A percentile compares a stretch with the other conserved stretches of the same genome.
Evolutionary conservation across 2,797 vertebrate species (phyloP).

Genomic region (Eulemur rubriventer): DNA sequence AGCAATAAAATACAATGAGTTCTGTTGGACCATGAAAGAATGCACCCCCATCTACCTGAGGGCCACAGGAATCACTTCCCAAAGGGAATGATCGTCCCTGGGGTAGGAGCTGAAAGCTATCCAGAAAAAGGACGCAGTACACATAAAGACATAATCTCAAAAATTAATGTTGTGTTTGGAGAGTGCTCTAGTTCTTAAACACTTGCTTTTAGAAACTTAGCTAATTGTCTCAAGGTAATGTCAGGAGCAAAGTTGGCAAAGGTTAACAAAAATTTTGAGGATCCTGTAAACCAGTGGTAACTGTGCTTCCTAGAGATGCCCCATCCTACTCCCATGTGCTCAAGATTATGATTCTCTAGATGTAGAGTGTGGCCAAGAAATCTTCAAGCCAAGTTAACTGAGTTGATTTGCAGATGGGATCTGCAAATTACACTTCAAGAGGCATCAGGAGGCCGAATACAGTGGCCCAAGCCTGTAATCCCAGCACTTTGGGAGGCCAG

Average conservation of each 20-base stretch:
- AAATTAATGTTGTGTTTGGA: not conserved
- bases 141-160: not conserved
- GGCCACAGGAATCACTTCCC: not conserved
- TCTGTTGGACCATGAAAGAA: not conserved
- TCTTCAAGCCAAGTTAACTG: not conserved
- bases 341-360: not conserved
- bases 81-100: not conserved
- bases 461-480: too few relatives aligned
- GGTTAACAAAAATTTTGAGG: not conserved
- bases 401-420: not conserved
- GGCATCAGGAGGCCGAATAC: not conserved
- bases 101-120: not conserved
- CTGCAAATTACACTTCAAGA: not conserved
- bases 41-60: not conserved
- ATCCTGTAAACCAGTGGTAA: not conserved
- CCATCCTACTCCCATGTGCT: rapidly evolving
- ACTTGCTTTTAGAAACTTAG: not conserved
- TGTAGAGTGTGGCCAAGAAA: not conserved
- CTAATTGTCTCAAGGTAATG: not conserved
- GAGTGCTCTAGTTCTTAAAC: not conserved
- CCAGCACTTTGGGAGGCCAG: too few relatives aligned
- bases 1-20: not conserved
- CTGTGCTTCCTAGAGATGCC: not conserved
- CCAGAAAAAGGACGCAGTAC: not conserved
- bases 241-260: not conserved